Evolutionary conservation across 2,113 vertebrate species (phyloP), one percentile per base, ranked within the genome.

Genomic region (Sorex fumeus): DNA sequence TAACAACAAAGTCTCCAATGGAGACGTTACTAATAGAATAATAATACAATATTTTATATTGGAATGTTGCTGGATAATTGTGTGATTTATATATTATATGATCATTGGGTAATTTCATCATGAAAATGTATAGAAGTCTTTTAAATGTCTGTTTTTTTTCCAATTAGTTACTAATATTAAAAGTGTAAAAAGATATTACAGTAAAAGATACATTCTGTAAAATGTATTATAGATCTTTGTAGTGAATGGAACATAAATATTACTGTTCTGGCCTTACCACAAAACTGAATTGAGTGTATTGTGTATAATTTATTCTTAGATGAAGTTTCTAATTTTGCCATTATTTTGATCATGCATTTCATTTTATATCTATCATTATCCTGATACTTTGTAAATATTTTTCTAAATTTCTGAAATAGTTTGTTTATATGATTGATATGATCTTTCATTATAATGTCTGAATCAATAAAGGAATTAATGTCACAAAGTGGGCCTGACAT

Each of bases 351-450:
- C 16, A 71, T 21, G 0, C 40, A 62, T 36, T 85, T 64, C 8
- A 47, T 47, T 62, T 57, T n/a, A 8, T 53, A 8, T 2, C 2
- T 74, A 30, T 64, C 12, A 70, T 79, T 72, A 67, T 6, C 1
- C 27, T 7, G 4, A 57, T 6, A 62, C 2, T 57, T 19, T 8
- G 13, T 53, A 66, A 88, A 71, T 43, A 6, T 66, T 30, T 53
- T 47, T 47, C 45, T 70, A 23, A 91, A 69, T 78, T 93, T 91
- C 40, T 83, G 57, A 47, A 77, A 32, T 81, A 67, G 1, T 78
- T 6, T 62, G 6, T 53, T 8, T 16, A 10, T 32, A 6, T 13
- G 5, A 0, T 13, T 27, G 5, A 34, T 4, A 4, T 60, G n/a
- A 71, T 76, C 16, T 47, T 27, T 47, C 30, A 75, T 82, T 69